These are phyloP conservation scores for Enteromius thamalakanensis DNA, from an alignment of 2,797 vertebrate genomes.

Conservation along the genomic window DNA sequence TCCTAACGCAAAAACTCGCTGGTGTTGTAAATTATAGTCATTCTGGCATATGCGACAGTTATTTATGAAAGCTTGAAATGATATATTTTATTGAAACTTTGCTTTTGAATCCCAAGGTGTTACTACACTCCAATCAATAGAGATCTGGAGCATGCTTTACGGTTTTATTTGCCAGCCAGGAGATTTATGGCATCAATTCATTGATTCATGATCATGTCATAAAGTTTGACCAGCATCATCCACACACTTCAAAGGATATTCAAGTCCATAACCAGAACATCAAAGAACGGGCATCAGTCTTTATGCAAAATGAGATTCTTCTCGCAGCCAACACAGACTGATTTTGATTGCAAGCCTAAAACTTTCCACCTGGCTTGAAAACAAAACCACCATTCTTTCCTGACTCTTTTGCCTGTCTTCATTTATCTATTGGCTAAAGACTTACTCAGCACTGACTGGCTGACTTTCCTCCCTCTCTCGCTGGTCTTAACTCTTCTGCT, in stretches of 20 bases:
- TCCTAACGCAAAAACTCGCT: too few species aligned
- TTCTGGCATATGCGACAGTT: not conserved
- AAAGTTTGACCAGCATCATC: not conserved
- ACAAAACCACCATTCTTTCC: constrained; percentile 41
- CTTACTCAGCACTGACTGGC: not conserved
- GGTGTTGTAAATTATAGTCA: not conserved
- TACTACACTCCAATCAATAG: not conserved
- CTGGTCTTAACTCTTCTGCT: not conserved
- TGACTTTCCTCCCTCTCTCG: not conserved
- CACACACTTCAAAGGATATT: not conserved
- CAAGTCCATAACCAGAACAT: constrained; percentile 10
- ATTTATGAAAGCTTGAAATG: not conserved
- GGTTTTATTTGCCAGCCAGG: not conserved
- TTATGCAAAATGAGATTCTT: constrained; percentile 21
- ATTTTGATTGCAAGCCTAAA: constrained; percentile 1
- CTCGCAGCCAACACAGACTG: not conserved
- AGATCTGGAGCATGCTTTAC: not conserved
- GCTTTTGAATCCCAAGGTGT: not conserved
- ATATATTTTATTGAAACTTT: not conserved
- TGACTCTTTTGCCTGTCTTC: constrained; percentile 5
- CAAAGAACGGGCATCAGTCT: constrained; percentile 15
- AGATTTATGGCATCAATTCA: not conserved
- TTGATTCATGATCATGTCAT: not conserved
- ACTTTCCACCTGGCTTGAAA: constrained; percentile 7
- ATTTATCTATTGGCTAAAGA: constrained; percentile 21